Percentiles rank a stretch among this genome's conserved stretches.
Evolutionary conservation across 2,113 vertebrate species (phyloP).

Genomic region (Acanthisitta chloris): DNA sequence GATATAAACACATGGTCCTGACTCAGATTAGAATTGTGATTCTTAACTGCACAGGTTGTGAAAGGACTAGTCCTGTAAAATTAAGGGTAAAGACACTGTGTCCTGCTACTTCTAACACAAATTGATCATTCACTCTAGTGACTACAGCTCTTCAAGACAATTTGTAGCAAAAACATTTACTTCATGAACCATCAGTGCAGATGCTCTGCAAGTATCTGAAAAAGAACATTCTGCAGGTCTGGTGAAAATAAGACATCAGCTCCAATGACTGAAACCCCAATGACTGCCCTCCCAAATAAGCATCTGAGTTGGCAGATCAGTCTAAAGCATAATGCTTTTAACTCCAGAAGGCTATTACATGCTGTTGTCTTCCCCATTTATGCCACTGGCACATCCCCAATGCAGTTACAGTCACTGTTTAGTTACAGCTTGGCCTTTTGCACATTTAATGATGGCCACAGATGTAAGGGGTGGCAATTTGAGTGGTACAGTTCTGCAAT

Average conservation of each 20-base stretch:
- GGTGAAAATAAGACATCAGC: not conserved
- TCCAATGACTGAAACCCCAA: not conserved
- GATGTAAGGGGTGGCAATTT: not conserved
- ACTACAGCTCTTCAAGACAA: not conserved
- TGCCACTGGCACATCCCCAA: conserved; percentile 7
- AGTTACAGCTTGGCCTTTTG: conserved; percentile 35
- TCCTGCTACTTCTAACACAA: not conserved
- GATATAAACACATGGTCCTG: not conserved
- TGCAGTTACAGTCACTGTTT: not conserved
- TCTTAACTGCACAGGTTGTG: not conserved
- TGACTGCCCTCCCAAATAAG: not conserved
- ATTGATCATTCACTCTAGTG: not conserved
- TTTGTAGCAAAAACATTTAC: not conserved
- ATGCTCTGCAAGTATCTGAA: not conserved
- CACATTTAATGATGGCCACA: conserved; percentile 17
- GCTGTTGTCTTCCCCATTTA: not conserved
- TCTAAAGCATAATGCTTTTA: not conserved
- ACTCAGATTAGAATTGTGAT: not conserved
- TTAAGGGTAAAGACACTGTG: not conserved
- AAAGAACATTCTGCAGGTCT: not conserved
- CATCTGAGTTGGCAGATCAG: not conserved
- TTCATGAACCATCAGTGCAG: not conserved
- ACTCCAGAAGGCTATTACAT: not conserved
- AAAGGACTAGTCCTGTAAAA: not conserved
- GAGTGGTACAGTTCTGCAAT: not conserved